Conservation (phyloP, 2,888 invertebrate genomes). For the Apamea monoglypha region DNA sequence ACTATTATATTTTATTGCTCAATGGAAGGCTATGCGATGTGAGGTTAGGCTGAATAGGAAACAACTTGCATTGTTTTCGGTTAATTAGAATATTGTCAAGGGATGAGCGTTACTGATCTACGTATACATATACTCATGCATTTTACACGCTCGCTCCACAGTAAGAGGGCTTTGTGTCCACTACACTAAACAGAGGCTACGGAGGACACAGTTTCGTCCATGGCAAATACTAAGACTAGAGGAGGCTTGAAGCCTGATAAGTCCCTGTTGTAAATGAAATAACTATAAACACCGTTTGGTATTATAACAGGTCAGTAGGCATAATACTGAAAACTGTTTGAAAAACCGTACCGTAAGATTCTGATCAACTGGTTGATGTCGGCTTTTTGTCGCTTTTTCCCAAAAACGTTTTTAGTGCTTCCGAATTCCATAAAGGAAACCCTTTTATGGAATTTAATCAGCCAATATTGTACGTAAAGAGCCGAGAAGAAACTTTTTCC, state of each 20-base stretch:
- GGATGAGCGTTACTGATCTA: not conserved
- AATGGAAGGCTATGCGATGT: conserved; percentile 25
- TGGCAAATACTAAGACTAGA: not conserved
- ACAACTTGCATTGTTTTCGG: conserved; percentile 22
- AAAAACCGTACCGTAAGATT: not conserved
- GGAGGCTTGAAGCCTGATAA: not conserved
- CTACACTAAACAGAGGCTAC: not conserved
- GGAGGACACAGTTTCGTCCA: too few species aligned
- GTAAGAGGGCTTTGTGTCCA: not conserved
- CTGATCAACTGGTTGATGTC: not conserved
- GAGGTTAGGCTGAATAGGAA: conserved; percentile 12
- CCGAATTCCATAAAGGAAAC: not conserved
- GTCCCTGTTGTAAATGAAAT: not conserved
- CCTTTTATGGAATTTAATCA: not conserved
- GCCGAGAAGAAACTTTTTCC: not conserved
- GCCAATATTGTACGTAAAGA: not conserved
- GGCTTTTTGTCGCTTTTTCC: not conserved
- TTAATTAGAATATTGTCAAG: conserved; percentile 14
- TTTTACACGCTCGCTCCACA: not conserved
- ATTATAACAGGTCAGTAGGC: not conserved
- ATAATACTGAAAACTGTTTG: not conserved
- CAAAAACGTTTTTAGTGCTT: not conserved
- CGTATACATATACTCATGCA: not conserved
- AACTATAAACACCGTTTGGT: not conserved
- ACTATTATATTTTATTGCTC: conserved; percentile 48